These are phyloP conservation scores for Nixonia krombeini DNA, from an alignment of 1,140 invertebrate genomes.

Conservation along the genomic window DNA sequence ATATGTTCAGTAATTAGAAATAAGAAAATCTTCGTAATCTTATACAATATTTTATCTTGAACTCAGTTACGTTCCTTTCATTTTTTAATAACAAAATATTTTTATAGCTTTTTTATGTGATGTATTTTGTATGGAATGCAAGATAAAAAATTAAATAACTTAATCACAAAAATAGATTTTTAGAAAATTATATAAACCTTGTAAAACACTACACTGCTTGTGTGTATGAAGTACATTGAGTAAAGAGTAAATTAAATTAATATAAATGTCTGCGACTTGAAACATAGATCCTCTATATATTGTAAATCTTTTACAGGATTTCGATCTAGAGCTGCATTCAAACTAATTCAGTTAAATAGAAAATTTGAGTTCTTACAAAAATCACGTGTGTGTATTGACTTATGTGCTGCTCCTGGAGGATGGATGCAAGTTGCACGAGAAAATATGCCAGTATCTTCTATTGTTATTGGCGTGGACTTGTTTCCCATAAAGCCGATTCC, in stretches of 20 bases:
- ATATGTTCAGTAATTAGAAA: no score
- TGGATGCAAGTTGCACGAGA: slow-evolving; percentile 99
- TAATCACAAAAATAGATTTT: no score
- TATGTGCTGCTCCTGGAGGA: slow-evolving; percentile 99
- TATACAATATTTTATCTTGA: no score
- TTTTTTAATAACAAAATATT: background rate
- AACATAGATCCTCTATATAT: no score
- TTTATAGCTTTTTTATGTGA: no score
- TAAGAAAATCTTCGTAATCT: no score
- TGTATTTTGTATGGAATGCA: background rate
- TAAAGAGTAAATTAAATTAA: no score
- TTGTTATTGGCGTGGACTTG: slow-evolving; percentile 96
- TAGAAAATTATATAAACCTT: no score
- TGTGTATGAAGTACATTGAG: no score
- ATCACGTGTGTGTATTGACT: slow-evolving; percentile 95
- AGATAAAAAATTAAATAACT: no score
- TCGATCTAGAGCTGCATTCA: slow-evolving; percentile 97
- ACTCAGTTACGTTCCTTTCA: background rate
- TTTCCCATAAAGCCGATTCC: slow-evolving; percentile 95
- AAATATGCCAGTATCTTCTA: slow-evolving; percentile 97
- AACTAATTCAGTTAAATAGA: slow-evolving; percentile 97
- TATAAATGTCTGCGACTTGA: no score
- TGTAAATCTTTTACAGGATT: slow-evolving; percentile 86
- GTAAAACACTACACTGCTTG: no score
- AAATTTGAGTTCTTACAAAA: slow-evolving; percentile 98